Base-by-base conservation (phyloP, 1,140 invertebrate species). In the Apis laboriosa region DNA sequence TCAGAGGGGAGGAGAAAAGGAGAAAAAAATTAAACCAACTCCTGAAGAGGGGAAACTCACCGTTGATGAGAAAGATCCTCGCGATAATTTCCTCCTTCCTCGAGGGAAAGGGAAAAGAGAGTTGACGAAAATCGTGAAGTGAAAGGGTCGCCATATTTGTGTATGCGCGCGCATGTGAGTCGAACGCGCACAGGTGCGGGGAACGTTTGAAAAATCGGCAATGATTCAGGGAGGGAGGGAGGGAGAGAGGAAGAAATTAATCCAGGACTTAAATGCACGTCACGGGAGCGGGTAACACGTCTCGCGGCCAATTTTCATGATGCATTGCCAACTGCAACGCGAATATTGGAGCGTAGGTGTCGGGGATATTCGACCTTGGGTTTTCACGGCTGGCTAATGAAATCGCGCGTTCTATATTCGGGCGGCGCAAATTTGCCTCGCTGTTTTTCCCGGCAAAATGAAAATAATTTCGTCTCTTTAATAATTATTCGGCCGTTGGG, bases 241-340 rank as follows among this genome's bases (percentile, higher is more conserved):
- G n/a, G n/a, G n/a, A n/a, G n/a, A n/a, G n/a, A 34, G 34, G 34
- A 43, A 80, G 77, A 73, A 73, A 80, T 80, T 80, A 80, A 80
- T 80, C 77, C 77, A 34, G 68, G 51, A 80, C 77, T 80, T 80
- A 73, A 64, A 63, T 70, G 70, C 24, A 43, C 68, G 77, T 73
- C 77, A 80, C 58, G 63, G 34, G 63, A 13, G 19, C 63, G 63
- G 28, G 17, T 9, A 64, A 49, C 63, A 53, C 28, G 77, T 63
- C 68, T 21, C 49, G 61, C 55, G 55, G 77, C 68, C 77, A 80
- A 80, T 80, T 80, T 80, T 73, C 77, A 53, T 80, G 77, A 80
- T 73, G 77, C 70, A 80, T 80, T 80, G 77, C 77, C 49, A 7
- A 1, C n/a, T 15, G 15, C 19, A 61, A 43, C 24, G 49, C 49